Conservation (phyloP, 30 jellyfish, hydroid and myxozoan genomes). For the Euphysa ruthae region DNA sequence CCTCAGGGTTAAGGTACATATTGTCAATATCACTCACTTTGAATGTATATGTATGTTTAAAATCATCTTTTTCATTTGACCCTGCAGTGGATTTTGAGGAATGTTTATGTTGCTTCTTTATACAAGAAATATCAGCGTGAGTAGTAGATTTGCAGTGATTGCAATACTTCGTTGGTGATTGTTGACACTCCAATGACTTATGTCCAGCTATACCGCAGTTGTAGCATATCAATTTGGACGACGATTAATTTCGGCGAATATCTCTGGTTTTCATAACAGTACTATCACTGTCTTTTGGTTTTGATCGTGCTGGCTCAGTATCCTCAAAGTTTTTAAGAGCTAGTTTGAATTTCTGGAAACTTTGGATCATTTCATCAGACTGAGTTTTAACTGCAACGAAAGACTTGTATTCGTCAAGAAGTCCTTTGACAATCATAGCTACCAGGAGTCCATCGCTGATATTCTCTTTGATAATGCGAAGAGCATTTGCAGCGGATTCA, state of each 20-base stretch:
- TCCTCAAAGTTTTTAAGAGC: slow-evolving; percentile 57
- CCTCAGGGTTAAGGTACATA: slow-evolving; percentile 2
- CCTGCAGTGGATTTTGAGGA: no score
- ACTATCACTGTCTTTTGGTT: slow-evolving; percentile 21
- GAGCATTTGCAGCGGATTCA: slow-evolving; percentile 17
- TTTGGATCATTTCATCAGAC: slow-evolving; percentile 28
- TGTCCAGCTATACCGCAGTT: no score
- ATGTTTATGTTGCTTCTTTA: background rate
- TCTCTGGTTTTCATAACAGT: slow-evolving; percentile 22
- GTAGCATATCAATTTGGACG: no score
- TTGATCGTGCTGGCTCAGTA: slow-evolving; percentile 27
- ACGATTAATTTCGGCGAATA: no score
- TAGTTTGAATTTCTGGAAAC: slow-evolving; percentile 34
- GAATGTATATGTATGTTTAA: slow-evolving; percentile 13
- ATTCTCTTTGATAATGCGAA: slow-evolving; percentile 21
- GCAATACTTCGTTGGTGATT: background rate
- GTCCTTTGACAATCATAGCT: slow-evolving; percentile 52
- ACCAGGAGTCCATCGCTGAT: slow-evolving; percentile 34
- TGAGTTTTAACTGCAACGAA: slow-evolving; percentile 41
- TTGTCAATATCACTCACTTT: slow-evolving; percentile 7
- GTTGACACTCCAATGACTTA: background rate
- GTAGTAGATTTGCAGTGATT: background rate
- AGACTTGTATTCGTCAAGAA: slow-evolving; percentile 36
- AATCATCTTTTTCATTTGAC: slow-evolving; percentile 1
- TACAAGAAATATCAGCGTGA: background rate